Evolutionary conservation across 2,888 invertebrate genomes (phyloP), one percentile per base, ranked within the genome.

Genomic region (Cryptophagus acutangulus): DNA sequence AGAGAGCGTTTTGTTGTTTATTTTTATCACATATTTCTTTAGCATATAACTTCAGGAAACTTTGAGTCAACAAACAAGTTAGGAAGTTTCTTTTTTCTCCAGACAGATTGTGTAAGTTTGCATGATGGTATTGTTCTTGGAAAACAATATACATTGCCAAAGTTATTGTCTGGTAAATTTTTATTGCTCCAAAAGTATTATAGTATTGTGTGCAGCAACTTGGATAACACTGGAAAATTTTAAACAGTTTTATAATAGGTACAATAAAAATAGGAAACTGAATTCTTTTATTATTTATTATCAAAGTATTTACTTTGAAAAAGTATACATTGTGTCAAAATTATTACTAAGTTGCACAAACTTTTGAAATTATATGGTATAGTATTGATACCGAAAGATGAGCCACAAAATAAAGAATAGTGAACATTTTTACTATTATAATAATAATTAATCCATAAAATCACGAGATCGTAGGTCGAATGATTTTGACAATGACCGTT

Each of bases 91-190:
- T 57, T n/a, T n/a, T n/a, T n/a, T n/a, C n/a, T n/a, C 56, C 47
- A 59, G 59, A 59, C 59, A 58, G 59, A 59, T 59, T 57, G 58
- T 56, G 55, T 49, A 56, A 59, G 58, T 59, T 59, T 59, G 57
- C 58, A 54, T 56, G 56, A 58, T 57, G 57, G 56, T 55, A 59
- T 59, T 59, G 59, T 59, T 59, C 57, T 55, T 59, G 45, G 58
- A 55, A 58, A 58, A 58, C 58, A 58, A 58, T 59, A 58, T 58
- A 59, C 59, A 57, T 57, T 56, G 49, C 52, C 43, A 43, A 55
- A 57, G 49, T 55, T 57, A 58, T 57, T 58, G 59, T 59, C 55
- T 58, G 56, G 55, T 48, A 59, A 58, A 59, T 59, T 59, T 59
- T 59, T 59, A 59, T 58, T 57, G 49, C 57, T 50, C 41, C 42